Percentiles rank a stretch among this genome's conserved stretches.
Evolutionary conservation across 2,113 vertebrate species (phyloP).

Genomic region (Myotis davidii): DNA sequence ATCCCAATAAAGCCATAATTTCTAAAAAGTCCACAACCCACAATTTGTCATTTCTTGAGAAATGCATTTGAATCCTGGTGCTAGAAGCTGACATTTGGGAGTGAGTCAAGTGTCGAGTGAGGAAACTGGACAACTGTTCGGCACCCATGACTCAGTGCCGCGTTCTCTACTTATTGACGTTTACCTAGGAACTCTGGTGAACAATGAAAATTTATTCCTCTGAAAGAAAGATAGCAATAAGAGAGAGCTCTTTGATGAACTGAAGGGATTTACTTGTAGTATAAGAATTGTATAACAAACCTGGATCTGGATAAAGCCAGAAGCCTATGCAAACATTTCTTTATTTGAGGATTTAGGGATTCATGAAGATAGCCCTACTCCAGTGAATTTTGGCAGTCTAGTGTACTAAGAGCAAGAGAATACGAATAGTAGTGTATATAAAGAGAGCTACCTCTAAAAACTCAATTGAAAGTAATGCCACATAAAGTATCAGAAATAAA

Average conservation of each 20-base stretch:
- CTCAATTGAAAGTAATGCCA: conserved; percentile 6
- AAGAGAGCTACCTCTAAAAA: conserved; percentile 43
- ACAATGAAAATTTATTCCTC: conserved; percentile 12
- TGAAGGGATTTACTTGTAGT: neutral
- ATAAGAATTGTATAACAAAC: neutral
- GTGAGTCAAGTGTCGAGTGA: neutral
- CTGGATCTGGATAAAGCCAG: neutral
- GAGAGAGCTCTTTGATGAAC: neutral
- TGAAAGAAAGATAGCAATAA: neutral
- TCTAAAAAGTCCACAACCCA: neutral
- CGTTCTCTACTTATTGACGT: neutral
- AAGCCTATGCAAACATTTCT: neutral
- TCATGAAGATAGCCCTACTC: neutral
- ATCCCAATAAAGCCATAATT: neutral
- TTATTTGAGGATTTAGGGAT: neutral
- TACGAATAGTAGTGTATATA: neutral
- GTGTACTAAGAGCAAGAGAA: neutral
- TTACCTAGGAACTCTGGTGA: neutral
- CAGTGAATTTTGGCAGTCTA: neutral
- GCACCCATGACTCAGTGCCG: neutral
- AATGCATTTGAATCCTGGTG: neutral
- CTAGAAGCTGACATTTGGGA: neutral
- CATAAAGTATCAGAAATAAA: neutral
- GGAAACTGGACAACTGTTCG: neutral
- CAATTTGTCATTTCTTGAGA: neutral